Evolutionary conservation across 2,113 vertebrate genomes (phyloP), one percentile per base, ranked within the genome.

Genomic region (Canis aureus): DNA sequence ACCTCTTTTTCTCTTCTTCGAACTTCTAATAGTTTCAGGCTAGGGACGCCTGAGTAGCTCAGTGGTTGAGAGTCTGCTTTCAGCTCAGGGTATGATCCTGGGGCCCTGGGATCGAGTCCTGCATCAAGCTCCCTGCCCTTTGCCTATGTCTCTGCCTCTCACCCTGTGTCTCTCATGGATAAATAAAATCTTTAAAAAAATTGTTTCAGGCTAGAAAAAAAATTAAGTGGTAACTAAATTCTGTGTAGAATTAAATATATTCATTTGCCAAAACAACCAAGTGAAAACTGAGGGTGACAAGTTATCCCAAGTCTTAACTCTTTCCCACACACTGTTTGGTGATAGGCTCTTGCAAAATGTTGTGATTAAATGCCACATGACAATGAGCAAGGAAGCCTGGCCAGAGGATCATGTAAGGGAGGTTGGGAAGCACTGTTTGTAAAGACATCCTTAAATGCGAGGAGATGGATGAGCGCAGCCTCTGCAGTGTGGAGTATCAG

Each of bases 381-480:
- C 92, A 90, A 22, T 27, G 53, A 81, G 78, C 23, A 85, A 92
- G 97, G 95, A 93, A 85, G 66, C 62, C n/a, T 69, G 25, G 13
- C 10, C 49, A 57, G 32, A 25, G 38, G 59, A 27, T 60, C 22
- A 19, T 1, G 27, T n/a, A 78, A 94, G 67, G 67, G 69, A 0
- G 0, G 57, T 53, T 62, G 35, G 67, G 78, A 3, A 20, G 84
- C 55, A 82, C 62, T 32, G 62, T 95, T 97, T 94, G 29, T 53
- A 97, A 92, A 96, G 69, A 38, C 51, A 81, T 29, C 83, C 35
- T 94, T 64, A 79, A 51, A 93, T 49, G 53, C 35, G 85, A 92
- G 69, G 57, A 32, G 53, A 35, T 22, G n/a, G 38, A 29, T 8
- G 53, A 83, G 35, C 35, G n/a, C 7, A 3, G 38, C 2, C 22